Conservation (phyloP, 2,113 vertebrate species). For the Neomonachus schauinslandi region DNA sequence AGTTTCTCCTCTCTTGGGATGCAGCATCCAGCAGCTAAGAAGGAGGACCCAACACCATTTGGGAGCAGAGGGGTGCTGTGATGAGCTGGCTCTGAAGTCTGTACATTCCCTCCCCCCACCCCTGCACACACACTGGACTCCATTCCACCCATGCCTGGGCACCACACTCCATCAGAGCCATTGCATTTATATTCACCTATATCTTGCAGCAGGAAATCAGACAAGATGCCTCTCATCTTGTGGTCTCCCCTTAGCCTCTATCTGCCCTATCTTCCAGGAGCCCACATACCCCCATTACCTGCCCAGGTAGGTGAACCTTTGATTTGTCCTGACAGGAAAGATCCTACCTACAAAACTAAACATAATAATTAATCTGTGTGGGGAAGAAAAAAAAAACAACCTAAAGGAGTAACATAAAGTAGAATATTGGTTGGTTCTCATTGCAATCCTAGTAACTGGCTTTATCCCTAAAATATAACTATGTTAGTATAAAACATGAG, state of each 20-base stretch:
- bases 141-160: background rate
- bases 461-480: background rate
- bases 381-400: background rate
- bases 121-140: background rate
- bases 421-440: background rate
- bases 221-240: background rate
- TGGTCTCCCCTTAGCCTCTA: background rate
- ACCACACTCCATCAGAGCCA: background rate
- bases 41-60: background rate
- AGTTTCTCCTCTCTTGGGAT: background rate
- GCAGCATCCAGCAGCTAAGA: background rate
- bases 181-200: background rate
- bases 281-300: background rate
- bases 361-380: background rate
- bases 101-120: too few relatives aligned
- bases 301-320: background rate
- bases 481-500: background rate
- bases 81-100: background rate
- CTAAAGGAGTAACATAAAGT: background rate
- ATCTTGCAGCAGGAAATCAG: background rate
- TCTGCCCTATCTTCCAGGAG: background rate
- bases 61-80: background rate
- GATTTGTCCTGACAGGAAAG: slow-evolving; percentile 3
- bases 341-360: slow-evolving; percentile 27
- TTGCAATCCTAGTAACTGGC: background rate